Evolutionary conservation across 2,797 vertebrate species (phyloP).

Genomic region (Myripristis jacobus): DNA sequence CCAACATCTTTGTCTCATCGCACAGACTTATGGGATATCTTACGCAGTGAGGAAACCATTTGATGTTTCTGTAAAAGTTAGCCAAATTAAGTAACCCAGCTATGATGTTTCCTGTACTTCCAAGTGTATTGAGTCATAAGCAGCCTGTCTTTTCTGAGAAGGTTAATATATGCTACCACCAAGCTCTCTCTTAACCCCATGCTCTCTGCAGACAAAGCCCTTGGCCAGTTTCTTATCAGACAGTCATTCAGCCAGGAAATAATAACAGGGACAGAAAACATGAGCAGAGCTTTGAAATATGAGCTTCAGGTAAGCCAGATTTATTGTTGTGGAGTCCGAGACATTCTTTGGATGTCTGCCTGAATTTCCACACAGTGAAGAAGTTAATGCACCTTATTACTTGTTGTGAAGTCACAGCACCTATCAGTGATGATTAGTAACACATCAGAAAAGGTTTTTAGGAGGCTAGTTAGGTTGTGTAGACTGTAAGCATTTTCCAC

Average conservation of each 20-base stretch:
- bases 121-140: no score
- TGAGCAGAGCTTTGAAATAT: not conserved
- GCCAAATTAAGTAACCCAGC: no score
- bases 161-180: not conserved
- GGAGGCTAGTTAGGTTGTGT: not conserved
- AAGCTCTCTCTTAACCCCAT: not conserved
- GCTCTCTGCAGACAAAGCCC: slow-evolving; percentile 12
- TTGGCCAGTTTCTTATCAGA: slow-evolving; percentile 26
- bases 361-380: slow-evolving; percentile 29
- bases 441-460: not conserved
- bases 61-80: no score
- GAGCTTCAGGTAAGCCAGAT: slow-evolving; percentile 6
- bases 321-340: slow-evolving; percentile 4
- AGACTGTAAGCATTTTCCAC: not conserved
- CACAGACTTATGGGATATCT: no score
- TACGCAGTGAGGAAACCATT: no score
- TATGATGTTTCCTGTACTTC: no score
- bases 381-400: not conserved
- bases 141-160: no score
- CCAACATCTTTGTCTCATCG: no score
- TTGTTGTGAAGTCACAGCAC: not conserved
- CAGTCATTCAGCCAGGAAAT: slow-evolving; percentile 20
- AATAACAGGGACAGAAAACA: slow-evolving; percentile 38
- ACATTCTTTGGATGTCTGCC: slow-evolving; percentile 52
- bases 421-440: not conserved